Conservation (phyloP, 2,888 invertebrate species). For the Embidobia sp. region DNA sequence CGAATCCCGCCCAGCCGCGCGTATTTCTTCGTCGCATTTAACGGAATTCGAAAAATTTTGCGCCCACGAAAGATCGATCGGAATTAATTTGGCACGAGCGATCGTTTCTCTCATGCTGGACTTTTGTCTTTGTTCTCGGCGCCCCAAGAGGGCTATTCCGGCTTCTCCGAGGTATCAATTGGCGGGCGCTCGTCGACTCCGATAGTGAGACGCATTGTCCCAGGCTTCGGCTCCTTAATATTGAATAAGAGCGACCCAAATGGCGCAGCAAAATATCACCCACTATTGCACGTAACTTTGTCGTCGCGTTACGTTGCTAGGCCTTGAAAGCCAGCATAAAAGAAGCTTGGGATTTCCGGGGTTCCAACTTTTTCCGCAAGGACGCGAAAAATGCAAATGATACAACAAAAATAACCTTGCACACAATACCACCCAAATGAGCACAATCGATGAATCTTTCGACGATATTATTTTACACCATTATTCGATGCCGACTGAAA, state of each 20-base stretch:
- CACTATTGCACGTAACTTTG: constrained; percentile 67
- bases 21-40: constrained; percentile 50
- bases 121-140: constrained; percentile 53
- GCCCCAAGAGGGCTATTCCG: constrained; percentile 76
- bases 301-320: constrained; percentile 30
- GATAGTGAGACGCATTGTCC: constrained; percentile 77
- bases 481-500: too few species aligned
- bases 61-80: constrained; percentile 33
- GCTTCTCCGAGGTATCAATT: constrained; percentile 77
- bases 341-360: constrained; percentile 47
- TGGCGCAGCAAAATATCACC: constrained; percentile 70
- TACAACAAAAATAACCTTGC: too few species aligned
- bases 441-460: constrained; percentile 32
- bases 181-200: constrained; percentile 71
- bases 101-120: constrained; percentile 20
- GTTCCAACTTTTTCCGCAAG: constrained; percentile 16
- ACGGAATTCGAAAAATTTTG: constrained; percentile 44
- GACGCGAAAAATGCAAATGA: too few species aligned
- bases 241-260: constrained; percentile 75
- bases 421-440: constrained; percentile 31
- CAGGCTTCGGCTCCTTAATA: constrained; percentile 71
- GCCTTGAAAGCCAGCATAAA: constrained; percentile 25
- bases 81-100: constrained; percentile 40
- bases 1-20: constrained; percentile 33
- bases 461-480: constrained; percentile 10